A percentile compares a stretch with the other conserved stretches of the same genome.
Conservation (phyloP, 2,113 vertebrate genomes). For the Leuciscus idus region DNA sequence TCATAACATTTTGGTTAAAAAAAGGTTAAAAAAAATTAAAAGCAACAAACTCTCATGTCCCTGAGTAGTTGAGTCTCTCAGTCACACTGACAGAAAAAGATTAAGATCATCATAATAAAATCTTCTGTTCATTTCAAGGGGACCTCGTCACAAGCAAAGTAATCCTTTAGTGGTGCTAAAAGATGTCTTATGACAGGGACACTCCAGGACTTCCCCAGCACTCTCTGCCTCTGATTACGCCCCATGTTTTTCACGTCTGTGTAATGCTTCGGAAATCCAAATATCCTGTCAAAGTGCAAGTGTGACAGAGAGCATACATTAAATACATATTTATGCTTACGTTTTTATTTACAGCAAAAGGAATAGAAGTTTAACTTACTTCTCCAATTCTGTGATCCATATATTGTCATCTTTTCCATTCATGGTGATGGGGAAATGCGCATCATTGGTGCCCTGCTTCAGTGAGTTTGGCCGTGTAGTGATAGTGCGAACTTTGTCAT, state of each 20-base stretch:
- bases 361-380: conserved; percentile 51
- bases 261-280: conserved; percentile 93
- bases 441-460: conserved; percentile 78
- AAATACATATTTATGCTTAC: not conserved
- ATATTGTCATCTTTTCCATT: conserved; percentile 82
- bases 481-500: conserved; percentile 86
- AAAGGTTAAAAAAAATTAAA: not conserved
- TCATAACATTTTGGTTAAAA: not conserved
- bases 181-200: conserved; percentile 92
- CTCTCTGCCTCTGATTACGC: conserved; percentile 85
- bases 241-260: conserved; percentile 86
- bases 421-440: conserved; percentile 79
- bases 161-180: conserved; percentile 93
- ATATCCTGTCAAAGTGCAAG: conserved; percentile 79
- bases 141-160: conserved; percentile 89
- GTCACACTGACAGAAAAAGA: not conserved
- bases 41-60: conserved; percentile 3
- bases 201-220: conserved; percentile 89
- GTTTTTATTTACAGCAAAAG: not conserved
- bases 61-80: not conserved
- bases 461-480: conserved; percentile 85
- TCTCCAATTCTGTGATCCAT: conserved; percentile 89
- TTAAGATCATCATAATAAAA: not conserved
- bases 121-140: conserved; percentile 11
- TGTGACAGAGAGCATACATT: not conserved